These are phyloP conservation scores for Galbula dea DNA, from an alignment of 2,113 vertebrate genomes.

Conservation along the genomic window DNA sequence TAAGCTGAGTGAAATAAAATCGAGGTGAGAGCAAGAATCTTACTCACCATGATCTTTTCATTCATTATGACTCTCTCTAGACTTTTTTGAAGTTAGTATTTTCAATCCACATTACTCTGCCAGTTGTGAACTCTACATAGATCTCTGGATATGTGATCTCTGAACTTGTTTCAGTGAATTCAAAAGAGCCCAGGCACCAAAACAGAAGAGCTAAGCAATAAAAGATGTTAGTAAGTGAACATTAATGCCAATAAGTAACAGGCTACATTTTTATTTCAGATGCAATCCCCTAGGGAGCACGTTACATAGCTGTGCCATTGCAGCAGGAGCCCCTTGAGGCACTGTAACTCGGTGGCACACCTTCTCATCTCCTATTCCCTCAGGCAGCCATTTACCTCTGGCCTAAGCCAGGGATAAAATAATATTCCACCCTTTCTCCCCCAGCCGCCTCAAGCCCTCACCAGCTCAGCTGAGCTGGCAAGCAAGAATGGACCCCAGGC, in stretches of 20 bases:
- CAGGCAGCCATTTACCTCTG: not conserved
- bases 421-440: conserved; percentile 5
- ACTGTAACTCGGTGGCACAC: conserved; percentile 5
- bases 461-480: not conserved
- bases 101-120: not conserved
- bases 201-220: conserved; percentile 35
- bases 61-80: not conserved
- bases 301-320: conserved; percentile 2
- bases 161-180: conserved; percentile 33
- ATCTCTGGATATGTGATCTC: conserved; percentile 16
- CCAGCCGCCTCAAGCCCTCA: not conserved
- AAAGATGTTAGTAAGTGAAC: conserved; percentile 28
- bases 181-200: conserved; percentile 18
- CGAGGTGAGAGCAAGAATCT: not conserved
- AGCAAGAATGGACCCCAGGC: not conserved
- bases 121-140: not conserved
- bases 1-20: not conserved
- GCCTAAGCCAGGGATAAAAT: conserved; percentile 35
- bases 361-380: conserved; percentile 21
- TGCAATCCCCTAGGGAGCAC: not conserved
- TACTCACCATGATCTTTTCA: not conserved
- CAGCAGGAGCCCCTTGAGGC: conserved; percentile 3
- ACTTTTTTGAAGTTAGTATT: not conserved
- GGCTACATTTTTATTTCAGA: conserved; percentile 30
- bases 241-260: conserved; percentile 47